Evolutionary conservation across 2,797 vertebrate genomes (phyloP), one percentile per base, ranked within the genome.

Genomic region (Acestrorhynchus altus): DNA sequence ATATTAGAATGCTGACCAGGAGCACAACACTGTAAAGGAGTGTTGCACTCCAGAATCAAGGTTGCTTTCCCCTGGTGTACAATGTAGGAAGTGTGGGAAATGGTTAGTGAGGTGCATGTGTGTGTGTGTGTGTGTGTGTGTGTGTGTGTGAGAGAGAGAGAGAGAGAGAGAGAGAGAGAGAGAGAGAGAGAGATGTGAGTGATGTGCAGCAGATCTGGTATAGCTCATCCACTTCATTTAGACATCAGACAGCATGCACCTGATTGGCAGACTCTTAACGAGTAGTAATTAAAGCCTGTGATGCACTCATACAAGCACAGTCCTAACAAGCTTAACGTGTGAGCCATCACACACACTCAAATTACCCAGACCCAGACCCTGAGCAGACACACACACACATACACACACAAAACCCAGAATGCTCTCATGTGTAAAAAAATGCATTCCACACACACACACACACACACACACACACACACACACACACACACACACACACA

Each of bases 201-300:
- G 57, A 67, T 71, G 40, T 42, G 74, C 81, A 60, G 54, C 69
- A 80, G 80, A 75, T 72, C 82, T 52, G 57, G 66, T 60, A 56
- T 72, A 81, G 78, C 78, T 51, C 54, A 15, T 42, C 49, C 86
- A 79, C 82, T 83, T 61, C 39, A 54, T 69, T 67, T 52, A 28
- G 76, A 68, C 67, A 82, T 76, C 68, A 78, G 60, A 72, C 28
- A 64, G n/a, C 28, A 88, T 83, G 87, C 79, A 85, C 80, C 88
- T 89, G 90, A 92, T 90, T 91, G 92, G 87, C 89, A 87, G 90
- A 83, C 86, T 85, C 81, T 88, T 92, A 92, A 93, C 86, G 72
- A 93, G 91, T 85, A 86, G 74, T 88, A 92, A 94, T 94, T 93
- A 94, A 88, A 85, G 85, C 63, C 86, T 84, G 83, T 89, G 91